Conservation (phyloP, 2,888 invertebrate genomes). For the Megaustenia siamemsis region DNA sequence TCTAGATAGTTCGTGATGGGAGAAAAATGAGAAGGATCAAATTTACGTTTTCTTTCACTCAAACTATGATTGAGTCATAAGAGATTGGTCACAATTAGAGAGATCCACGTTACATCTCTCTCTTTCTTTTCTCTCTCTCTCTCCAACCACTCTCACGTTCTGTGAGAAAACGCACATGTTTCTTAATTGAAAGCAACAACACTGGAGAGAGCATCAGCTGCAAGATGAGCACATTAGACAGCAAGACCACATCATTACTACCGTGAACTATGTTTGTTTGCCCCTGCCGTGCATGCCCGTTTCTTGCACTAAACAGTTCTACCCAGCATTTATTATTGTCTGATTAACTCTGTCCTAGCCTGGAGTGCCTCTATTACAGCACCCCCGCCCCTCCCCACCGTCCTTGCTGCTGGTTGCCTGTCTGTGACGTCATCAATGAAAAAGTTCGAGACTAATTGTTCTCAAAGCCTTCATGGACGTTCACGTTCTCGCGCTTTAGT, state of each 20-base stretch:
- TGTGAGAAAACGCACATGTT: background rate
- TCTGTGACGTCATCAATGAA: background rate
- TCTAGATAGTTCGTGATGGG: too few relatives aligned
- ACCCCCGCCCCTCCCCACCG: too few relatives aligned
- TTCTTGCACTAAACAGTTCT: background rate
- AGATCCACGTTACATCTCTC: too few relatives aligned
- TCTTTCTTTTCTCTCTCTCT: background rate
- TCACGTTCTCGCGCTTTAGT: too few relatives aligned
- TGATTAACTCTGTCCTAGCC: background rate
- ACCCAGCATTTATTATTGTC: background rate
- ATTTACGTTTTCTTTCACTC: too few relatives aligned
- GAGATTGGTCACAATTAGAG: too few relatives aligned
- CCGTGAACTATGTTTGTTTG: slow-evolving; percentile 15
- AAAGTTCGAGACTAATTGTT: too few relatives aligned
- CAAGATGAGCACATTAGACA: background rate
- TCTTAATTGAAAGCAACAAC: slow-evolving; percentile 26
- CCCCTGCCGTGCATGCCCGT: too few relatives aligned
- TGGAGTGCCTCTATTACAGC: background rate
- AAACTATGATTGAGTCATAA: too few relatives aligned
- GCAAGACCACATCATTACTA: background rate
- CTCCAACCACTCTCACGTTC: background rate
- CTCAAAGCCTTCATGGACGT: too few relatives aligned
- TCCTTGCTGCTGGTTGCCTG: background rate
- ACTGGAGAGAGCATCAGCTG: background rate
- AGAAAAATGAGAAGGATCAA: too few relatives aligned